phyloP scores from a whole-genome alignment of 1,140 invertebrate genomes.

The Drosophila pectinifera region DNA sequence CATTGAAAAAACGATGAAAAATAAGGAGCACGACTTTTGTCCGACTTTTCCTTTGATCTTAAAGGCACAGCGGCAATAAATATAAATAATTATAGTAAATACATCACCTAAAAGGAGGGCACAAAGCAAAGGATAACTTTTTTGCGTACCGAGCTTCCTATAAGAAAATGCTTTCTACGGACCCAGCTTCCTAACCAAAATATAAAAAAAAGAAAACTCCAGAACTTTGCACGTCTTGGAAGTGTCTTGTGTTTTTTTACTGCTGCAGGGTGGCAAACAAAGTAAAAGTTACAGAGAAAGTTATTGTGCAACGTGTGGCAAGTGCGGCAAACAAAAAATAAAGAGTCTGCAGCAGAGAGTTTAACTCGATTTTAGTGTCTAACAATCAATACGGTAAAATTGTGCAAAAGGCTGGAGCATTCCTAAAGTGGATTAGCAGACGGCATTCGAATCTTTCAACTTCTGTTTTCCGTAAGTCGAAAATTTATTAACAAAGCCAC shows the following conservation, averaged over 20 bases:
- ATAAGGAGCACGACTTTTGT: conserved; percentile 13
- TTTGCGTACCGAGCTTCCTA: conserved; percentile 43
- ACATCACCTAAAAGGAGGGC: conserved; percentile 23
- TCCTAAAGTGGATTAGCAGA: conserved; percentile 75
- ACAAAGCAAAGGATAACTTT: conserved; percentile 37
- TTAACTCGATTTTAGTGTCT: conserved; percentile 80
- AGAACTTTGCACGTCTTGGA: conserved; percentile 57
- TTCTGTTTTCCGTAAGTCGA: conserved; percentile 64
- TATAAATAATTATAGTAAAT: conserved; percentile 55
- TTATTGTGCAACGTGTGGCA: conserved; percentile 72
- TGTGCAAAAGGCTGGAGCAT: conserved; percentile 34
- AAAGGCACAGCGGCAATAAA: conserved; percentile 26
- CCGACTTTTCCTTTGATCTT: conserved; percentile 40
- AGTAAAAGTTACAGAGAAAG: conserved; percentile 78
- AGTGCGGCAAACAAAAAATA: conserved; percentile 60
- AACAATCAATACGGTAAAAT: conserved; percentile 72
- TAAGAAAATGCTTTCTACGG: conserved; percentile 65
- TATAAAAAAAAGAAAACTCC: conserved; percentile 13
- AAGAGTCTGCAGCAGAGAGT: conserved; percentile 54
- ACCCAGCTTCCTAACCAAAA: conserved; percentile 34
- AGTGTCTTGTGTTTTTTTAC: conserved; percentile 47
- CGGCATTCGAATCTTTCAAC: conserved; percentile 60
- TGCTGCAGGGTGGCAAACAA: conserved; percentile 57
- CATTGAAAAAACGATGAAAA: background rate
- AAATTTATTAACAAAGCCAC: conserved; percentile 1